phyloP scores from a whole-genome alignment of 1,140 invertebrate species.

The Protaetia brevitarsis region DNA sequence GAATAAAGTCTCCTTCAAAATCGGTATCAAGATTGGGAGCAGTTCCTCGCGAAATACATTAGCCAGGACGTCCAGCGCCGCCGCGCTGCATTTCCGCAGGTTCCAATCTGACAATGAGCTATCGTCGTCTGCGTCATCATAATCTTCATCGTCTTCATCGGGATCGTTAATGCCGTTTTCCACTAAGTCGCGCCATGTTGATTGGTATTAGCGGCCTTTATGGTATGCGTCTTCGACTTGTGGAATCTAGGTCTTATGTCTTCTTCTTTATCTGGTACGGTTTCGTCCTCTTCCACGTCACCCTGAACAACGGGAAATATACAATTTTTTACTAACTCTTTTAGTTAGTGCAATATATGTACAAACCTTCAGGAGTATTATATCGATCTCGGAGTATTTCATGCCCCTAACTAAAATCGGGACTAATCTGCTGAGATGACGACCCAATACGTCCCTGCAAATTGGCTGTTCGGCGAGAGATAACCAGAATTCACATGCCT shows the following conservation, averaged over 20 bases:
- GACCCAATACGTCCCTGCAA: constrained; percentile 86
- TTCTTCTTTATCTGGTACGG: constrained; percentile 94
- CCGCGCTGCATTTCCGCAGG: constrained; percentile 96
- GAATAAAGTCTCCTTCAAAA: constrained; percentile 94
- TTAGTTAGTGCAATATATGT: no score
- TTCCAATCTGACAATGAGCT: constrained; percentile 96
- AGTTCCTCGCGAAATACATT: constrained; percentile 97
- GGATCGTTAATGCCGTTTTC: constrained; percentile 56
- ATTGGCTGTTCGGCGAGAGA: constrained; percentile 94
- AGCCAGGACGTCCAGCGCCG: constrained; percentile 94
- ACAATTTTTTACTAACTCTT: no score
- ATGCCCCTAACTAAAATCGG: constrained; percentile 93
- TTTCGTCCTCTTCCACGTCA: constrained; percentile 89
- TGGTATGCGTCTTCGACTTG: constrained; percentile 80
- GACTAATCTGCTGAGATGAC: constrained; percentile 80
- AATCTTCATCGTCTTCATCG: constrained; percentile 76
- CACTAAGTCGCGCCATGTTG: constrained; percentile 32
- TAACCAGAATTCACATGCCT: constrained; percentile 99
- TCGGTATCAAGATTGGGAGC: constrained; percentile 90
- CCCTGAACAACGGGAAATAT: no score
- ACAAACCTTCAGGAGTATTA: constrained; percentile 90
- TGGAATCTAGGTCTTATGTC: constrained; percentile 97
- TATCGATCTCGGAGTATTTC: constrained; percentile 98
- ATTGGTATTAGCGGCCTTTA: constrained; percentile 33
- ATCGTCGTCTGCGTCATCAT: constrained; percentile 87